phyloP scores from a whole-genome alignment of 2,888 invertebrate species.

The Calameuta filiformis region DNA sequence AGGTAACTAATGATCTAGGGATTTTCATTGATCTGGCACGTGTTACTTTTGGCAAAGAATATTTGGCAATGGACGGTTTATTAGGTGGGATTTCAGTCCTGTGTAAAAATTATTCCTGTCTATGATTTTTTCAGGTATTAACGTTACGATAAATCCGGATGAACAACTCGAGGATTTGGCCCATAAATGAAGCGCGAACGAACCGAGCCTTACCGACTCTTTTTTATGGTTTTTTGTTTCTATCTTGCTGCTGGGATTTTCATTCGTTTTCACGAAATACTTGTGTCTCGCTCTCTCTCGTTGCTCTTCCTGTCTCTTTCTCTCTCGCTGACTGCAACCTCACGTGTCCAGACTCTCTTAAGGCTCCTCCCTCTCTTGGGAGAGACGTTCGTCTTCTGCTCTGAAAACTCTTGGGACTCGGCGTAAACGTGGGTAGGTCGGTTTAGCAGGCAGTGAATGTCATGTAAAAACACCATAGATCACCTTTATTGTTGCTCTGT shows the following conservation, averaged over 20 bases:
- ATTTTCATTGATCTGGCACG: no score
- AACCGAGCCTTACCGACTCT: neutral
- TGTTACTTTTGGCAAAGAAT: no score
- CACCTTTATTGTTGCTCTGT: constrained; percentile 45
- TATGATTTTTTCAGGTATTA: neutral
- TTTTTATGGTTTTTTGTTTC: neutral
- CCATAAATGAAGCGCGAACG: neutral
- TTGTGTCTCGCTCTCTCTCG: neutral
- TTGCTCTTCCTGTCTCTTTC: neutral
- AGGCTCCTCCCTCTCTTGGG: neutral
- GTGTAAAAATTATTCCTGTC: no score
- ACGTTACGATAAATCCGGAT: neutral
- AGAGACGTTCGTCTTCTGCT: neutral
- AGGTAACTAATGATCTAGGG: no score
- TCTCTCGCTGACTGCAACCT: neutral
- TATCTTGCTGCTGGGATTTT: neutral
- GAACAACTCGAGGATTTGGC: neutral
- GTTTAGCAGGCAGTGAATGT: neutral
- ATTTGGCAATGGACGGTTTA: no score
- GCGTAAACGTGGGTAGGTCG: neutral
- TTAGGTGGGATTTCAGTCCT: neutral
- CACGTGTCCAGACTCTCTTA: neutral
- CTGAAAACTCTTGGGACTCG: neutral
- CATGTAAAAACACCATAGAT: constrained; percentile 28
- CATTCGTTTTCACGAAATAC: neutral